These are phyloP conservation scores for Gymnoscopelus microlampas DNA, from an alignment of 2,797 vertebrate genomes.

Conservation along the genomic window DNA sequence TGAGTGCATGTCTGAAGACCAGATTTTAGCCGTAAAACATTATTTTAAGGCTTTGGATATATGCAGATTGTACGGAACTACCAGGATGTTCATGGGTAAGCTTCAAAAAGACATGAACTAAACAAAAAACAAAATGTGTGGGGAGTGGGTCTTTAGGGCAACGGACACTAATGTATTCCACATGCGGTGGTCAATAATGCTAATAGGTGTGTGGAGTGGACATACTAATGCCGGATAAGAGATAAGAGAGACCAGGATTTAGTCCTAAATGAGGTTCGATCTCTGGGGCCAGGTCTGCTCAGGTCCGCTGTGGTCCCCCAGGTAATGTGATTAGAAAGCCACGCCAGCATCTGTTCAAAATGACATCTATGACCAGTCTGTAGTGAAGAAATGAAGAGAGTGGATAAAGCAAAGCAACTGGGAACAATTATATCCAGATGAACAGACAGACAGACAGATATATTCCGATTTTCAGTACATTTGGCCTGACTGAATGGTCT, in stretches of 20 bases:
- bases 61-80: no score
- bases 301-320: background rate
- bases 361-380: background rate
- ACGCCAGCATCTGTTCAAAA: conserved; percentile 13
- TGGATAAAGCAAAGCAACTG: conserved; percentile 3
- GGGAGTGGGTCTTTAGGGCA: background rate
- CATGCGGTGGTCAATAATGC: conserved; percentile 32
- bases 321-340: conserved; percentile 13
- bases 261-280: conserved; percentile 34
- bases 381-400: conserved; percentile 4
- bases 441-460: no score
- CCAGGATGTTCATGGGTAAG: no score
- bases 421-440: conserved; percentile 1
- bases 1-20: no score
- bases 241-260: conserved; percentile 2
- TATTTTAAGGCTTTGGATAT: no score
- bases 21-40: no score
- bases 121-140: no score
- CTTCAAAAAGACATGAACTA: no score
- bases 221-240: conserved; percentile 12
- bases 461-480: no score
- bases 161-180: conserved; percentile 7
- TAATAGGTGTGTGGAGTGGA: conserved; percentile 1
- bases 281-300: background rate
- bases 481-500: no score